A percentile compares a stretch with the other conserved stretches of the same genome.
Evolutionary conservation across 1,140 invertebrate species (phyloP).

Genomic region (Ips nitidus): DNA sequence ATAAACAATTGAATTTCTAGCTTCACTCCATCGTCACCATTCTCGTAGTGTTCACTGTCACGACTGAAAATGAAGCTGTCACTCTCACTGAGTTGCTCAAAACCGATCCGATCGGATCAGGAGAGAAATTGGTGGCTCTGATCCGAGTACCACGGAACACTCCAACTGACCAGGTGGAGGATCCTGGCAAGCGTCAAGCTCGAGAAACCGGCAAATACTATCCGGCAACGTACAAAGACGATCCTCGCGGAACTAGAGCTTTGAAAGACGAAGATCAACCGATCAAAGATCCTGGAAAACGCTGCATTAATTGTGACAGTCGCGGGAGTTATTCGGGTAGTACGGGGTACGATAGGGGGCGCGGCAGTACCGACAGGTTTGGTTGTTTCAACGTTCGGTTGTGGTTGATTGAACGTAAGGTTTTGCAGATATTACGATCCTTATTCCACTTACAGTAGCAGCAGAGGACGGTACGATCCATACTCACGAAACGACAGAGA

Average conservation of each 20-base stretch:
- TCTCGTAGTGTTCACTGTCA: too few relatives aligned
- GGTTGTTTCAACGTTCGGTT: neutral
- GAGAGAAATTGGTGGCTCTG: neutral
- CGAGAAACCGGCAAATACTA: slow-evolving; percentile 32
- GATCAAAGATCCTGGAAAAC: slow-evolving; percentile 18
- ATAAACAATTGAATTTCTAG: too few relatives aligned
- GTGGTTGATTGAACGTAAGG: neutral
- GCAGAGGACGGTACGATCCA: slow-evolving; percentile 23
- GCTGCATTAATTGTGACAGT: slow-evolving; percentile 33
- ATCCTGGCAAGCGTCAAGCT: slow-evolving; percentile 16
- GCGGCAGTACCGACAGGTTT: neutral
- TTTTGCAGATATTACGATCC: slow-evolving; percentile 23
- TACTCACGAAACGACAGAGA: slow-evolving; percentile 27
- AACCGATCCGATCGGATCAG: too few relatives aligned
- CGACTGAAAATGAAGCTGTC: too few relatives aligned
- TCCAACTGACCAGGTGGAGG: slow-evolving; percentile 1
- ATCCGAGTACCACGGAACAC: slow-evolving; percentile 4
- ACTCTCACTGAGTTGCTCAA: too few relatives aligned
- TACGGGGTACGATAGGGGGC: neutral
- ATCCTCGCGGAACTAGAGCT: slow-evolving; percentile 5
- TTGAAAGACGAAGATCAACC: slow-evolving; percentile 23
- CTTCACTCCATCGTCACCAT: too few relatives aligned
- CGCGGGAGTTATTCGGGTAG: slow-evolving; percentile 6
- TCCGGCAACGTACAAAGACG: slow-evolving; percentile 14
- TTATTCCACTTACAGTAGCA: slow-evolving; percentile 1